phyloP scores from a whole-genome alignment of 2,888 invertebrate species.

The Lamproptera curius region DNA sequence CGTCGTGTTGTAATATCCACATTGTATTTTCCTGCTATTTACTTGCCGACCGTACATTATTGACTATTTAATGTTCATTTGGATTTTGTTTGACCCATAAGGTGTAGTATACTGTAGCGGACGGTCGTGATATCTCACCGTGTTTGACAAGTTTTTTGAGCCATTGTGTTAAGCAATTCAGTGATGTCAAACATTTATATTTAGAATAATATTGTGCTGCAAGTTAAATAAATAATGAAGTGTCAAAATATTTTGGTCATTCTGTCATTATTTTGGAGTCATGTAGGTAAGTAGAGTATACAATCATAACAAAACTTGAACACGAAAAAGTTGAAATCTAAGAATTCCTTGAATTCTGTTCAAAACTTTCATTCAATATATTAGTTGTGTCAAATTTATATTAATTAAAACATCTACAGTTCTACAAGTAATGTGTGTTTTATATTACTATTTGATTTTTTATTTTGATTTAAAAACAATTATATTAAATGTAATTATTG shows the following conservation, averaged over 20 bases:
- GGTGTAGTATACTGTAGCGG: slow-evolving; percentile 52
- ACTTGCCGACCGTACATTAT: too few relatives aligned
- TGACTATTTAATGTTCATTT: slow-evolving; percentile 45
- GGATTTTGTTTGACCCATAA: slow-evolving; percentile 65
- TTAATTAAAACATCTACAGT: too few relatives aligned
- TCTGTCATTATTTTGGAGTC: slow-evolving; percentile 41
- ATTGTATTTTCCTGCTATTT: too few relatives aligned
- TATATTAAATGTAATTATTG: too few relatives aligned
- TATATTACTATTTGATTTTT: too few relatives aligned
- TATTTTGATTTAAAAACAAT: too few relatives aligned
- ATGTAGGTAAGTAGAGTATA: slow-evolving; percentile 46
- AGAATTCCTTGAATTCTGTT: too few relatives aligned
- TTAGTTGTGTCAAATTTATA: too few relatives aligned
- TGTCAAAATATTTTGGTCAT: slow-evolving; percentile 38
- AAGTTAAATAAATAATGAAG: slow-evolving; percentile 38
- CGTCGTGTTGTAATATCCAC: too few relatives aligned
- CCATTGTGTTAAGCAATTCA: slow-evolving; percentile 10
- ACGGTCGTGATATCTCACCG: slow-evolving; percentile 35
- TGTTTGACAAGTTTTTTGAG: slow-evolving; percentile 19
- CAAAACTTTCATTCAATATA: slow-evolving; percentile 1
- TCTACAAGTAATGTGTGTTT: too few relatives aligned
- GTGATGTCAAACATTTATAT: slow-evolving; percentile 29
- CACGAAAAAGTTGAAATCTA: too few relatives aligned
- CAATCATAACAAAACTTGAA: too few relatives aligned
- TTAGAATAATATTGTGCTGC: background rate